A percentile compares a stretch with the other conserved stretches of the same genome.
Conservation (phyloP, 2,113 vertebrate species). For the Theristicus caerulescens region DNA sequence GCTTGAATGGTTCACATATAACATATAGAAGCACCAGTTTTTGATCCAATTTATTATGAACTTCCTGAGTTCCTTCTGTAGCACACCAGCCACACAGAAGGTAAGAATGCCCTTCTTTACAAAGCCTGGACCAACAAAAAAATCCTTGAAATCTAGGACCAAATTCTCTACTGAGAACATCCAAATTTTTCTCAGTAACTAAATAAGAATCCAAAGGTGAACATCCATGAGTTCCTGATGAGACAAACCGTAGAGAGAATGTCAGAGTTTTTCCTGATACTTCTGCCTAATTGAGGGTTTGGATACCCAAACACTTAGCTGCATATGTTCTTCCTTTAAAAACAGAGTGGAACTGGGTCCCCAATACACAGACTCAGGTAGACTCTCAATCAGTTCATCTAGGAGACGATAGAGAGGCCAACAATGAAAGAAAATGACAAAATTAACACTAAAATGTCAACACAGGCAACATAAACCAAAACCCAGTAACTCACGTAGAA, state of each 20-base stretch:
- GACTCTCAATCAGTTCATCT: not conserved
- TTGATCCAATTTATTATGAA: not conserved
- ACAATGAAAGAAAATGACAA: not conserved
- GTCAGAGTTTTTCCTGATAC: not conserved
- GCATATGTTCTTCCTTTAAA: not conserved
- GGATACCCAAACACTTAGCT: not conserved
- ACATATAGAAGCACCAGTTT: not conserved
- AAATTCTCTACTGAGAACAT: not conserved
- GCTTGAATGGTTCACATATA: not conserved
- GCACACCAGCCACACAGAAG: not conserved
- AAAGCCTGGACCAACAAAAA: not conserved
- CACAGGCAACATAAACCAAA: not conserved
- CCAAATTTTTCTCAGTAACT: not conserved
- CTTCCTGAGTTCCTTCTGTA: not conserved
- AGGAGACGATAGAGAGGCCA: not conserved
- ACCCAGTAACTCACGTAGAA: not conserved
- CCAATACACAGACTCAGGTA: not conserved
- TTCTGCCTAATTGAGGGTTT: not conserved
- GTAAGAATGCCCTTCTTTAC: not conserved
- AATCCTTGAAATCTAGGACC: not conserved
- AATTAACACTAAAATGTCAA: not conserved
- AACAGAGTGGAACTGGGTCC: not conserved
- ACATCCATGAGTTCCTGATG: not conserved
- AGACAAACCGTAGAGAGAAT: not conserved
- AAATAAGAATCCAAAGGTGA: not conserved